Evolutionary conservation across 2,113 vertebrate genomes (phyloP), one percentile per base, ranked within the genome.

Genomic region (Zosterops borbonicus): DNA sequence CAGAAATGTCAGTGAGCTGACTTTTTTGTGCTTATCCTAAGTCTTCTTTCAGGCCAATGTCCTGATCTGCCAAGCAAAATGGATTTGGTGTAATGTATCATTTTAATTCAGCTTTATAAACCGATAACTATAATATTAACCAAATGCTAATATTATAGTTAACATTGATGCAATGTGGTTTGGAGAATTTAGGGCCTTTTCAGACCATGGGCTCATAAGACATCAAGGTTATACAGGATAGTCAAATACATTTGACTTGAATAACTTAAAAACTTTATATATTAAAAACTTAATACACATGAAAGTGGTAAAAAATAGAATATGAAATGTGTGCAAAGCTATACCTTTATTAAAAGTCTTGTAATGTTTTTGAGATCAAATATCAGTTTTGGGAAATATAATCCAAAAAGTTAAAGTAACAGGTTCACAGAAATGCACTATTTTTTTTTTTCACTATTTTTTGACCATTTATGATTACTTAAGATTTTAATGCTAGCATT

Each of bases 51-150:
- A 69, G 27, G 9, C 29, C 27, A 60, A 4, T 31, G 18, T 77
- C 22, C 33, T 64, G 33, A 52, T 64, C 23, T 77, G 8, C n/a
- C 13, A 64, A 56, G 8, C 0, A 0, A 0, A 5, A 64, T 63
- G 37, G 3, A 6, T 60, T 87, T 80, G 2, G 11, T 44, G 11
- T 52, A 10, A 77, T 29, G 10, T 18, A 74, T 79, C 4, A 35
- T 58, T 53, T 42, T 33, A 3, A 33, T 58, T 44, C 41, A 42
- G 20, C 13, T 74, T 39, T 74, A 35, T 87, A 84, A 83, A 71
- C 6, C 9, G 67, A 31, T 3, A 19, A 39, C 39, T 39, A 39
- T 39, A 39, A 39, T 39, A 39, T 39, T 39, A 39, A 39, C 39
- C 39, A 39, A 39, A 39, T 41, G 27, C n/a, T 77, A 46, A 47